A percentile compares a stretch with the other conserved stretches of the same genome.
Conservation (phyloP, 2,113 vertebrate species). For the Pyxicephalus adspersus region DNA sequence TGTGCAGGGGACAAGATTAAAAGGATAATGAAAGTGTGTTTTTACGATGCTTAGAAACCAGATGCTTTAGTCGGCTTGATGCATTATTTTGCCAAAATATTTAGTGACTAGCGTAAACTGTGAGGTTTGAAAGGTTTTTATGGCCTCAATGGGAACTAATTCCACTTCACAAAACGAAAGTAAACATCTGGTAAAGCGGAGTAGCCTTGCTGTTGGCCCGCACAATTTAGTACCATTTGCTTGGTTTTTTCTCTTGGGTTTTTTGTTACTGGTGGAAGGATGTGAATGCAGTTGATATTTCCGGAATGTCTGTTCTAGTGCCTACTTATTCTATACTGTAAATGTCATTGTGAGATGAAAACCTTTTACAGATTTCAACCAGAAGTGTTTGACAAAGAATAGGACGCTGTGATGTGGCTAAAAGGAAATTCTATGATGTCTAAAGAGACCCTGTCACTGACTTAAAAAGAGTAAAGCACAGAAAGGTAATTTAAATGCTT, state of each 20-base stretch:
- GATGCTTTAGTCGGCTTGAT: constrained; percentile 27
- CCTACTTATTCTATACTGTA: no score
- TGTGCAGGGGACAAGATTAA: constrained; percentile 25
- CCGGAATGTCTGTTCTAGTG: background rate
- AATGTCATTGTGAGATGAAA: no score
- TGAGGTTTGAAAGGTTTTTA: constrained; percentile 48
- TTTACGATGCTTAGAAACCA: constrained; percentile 33
- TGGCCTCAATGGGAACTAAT: constrained; percentile 42
- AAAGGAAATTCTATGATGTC: no score
- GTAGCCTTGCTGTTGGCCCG: constrained; percentile 20
- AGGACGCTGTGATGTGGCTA: no score
- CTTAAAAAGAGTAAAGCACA: no score
- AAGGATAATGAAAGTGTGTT: constrained; percentile 27
- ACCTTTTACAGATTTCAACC: no score
- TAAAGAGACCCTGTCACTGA: no score
- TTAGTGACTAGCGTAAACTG: constrained; percentile 51
- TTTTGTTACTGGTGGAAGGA: constrained; percentile 1
- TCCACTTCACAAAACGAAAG: constrained; percentile 44
- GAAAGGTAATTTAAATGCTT: no score
- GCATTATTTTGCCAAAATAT: constrained; percentile 52
- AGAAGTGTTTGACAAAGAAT: no score
- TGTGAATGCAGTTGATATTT: background rate
- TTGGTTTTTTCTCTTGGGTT: background rate
- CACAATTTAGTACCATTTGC: constrained; percentile 34
- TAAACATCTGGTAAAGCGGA: constrained; percentile 51